These are phyloP conservation scores for Caracal caracal DNA, from an alignment of 2,113 vertebrate species.

Conservation along the genomic window DNA sequence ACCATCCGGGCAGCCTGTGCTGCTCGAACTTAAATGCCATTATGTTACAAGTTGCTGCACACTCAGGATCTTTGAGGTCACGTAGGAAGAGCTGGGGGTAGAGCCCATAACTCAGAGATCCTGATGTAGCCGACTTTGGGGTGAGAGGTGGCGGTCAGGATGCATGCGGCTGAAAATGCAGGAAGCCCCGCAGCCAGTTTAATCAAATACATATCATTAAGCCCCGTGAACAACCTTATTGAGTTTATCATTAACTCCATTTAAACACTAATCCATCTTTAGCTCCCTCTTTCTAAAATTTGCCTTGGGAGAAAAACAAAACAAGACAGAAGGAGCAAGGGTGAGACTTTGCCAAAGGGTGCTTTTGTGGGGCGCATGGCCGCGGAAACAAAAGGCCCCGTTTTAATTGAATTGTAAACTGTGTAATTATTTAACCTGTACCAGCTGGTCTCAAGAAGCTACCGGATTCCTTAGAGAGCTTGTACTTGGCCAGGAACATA, in stretches of 20 bases:
- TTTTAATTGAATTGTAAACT: slow-evolving; percentile 85
- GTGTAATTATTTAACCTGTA: slow-evolving; percentile 84
- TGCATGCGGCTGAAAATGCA: not conserved
- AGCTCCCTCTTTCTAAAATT: slow-evolving; percentile 47
- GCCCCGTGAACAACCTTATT: not conserved
- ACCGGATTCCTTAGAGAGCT: slow-evolving; percentile 82
- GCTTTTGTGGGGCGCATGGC: slow-evolving; percentile 69
- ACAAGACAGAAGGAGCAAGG: not conserved
- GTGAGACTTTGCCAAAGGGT: slow-evolving; percentile 19
- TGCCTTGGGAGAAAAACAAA: slow-evolving; percentile 62
- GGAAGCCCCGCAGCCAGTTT: not conserved
- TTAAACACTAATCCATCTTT: slow-evolving; percentile 51
- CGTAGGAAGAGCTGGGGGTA: not conserved
- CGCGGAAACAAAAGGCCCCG: slow-evolving; percentile 68
- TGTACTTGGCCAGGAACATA: slow-evolving; percentile 65
- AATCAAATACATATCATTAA: slow-evolving; percentile 54
- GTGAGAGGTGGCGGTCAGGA: not conserved
- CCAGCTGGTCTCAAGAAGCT: slow-evolving; percentile 83
- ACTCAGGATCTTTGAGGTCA: not conserved
- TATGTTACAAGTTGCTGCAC: not conserved
- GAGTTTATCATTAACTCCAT: slow-evolving; percentile 60
- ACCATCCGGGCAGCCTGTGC: not conserved
- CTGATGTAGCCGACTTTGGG: not conserved
- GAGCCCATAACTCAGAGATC: not conserved
- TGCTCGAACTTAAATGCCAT: not conserved